These are phyloP conservation scores for Drosophila prolongata DNA, from an alignment of 2,888 invertebrate species.

Conservation along the genomic window DNA sequence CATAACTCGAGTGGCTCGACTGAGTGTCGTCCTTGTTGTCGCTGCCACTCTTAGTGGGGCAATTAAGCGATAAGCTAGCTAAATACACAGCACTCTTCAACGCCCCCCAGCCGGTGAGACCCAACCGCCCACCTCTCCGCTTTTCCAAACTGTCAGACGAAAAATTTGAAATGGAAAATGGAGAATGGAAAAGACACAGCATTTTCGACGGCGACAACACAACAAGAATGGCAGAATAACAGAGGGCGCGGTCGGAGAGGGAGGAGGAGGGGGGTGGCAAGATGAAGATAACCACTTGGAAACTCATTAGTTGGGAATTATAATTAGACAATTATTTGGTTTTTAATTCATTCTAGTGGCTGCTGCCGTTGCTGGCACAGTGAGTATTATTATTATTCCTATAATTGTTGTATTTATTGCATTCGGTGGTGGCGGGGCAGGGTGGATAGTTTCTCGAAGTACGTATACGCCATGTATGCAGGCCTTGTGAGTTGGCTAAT, in stretches of 20 bases:
- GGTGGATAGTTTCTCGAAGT: background rate
- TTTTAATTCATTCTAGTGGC: conserved; percentile 47
- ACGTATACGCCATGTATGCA: conserved; percentile 23
- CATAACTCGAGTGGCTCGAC: conserved; percentile 41
- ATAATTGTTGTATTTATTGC: conserved; percentile 42
- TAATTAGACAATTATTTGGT: conserved; percentile 74
- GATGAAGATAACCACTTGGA: conserved; percentile 73
- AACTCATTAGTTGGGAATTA: conserved; percentile 74
- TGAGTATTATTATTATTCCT: conserved; percentile 29
- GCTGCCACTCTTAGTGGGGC: conserved; percentile 56
- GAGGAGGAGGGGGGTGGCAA: background rate
- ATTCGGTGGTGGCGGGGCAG: background rate
- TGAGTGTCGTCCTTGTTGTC: conserved; percentile 30
- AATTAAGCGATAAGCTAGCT: conserved; percentile 76
- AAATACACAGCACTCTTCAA: conserved; percentile 52
- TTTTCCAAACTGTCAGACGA: conserved; percentile 29
- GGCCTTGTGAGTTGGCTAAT: conserved; percentile 13
- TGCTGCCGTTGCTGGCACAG: background rate
- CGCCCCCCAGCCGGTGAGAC: background rate
- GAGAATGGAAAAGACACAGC: conserved; percentile 46
- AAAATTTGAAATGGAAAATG: conserved; percentile 46
- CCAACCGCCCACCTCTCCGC: background rate
- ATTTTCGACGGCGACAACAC: conserved; percentile 36
- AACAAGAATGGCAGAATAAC: conserved; percentile 13
- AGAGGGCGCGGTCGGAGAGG: background rate